Conservation (phyloP, 2,888 invertebrate genomes). For the Hirtodrosophila trivittata region DNA sequence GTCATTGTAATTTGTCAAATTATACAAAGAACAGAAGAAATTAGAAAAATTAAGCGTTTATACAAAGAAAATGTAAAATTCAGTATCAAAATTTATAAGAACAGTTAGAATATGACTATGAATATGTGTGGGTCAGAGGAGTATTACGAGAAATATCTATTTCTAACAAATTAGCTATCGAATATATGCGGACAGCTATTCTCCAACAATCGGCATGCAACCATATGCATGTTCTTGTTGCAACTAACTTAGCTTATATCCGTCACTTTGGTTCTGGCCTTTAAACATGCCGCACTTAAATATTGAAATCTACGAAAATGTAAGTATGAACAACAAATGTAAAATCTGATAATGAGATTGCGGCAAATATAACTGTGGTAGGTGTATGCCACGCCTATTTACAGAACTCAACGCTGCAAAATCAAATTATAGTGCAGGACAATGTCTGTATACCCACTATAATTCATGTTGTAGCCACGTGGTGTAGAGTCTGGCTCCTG, state of each 20-base stretch:
- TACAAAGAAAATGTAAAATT: not conserved
- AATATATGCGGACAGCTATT: too few relatives aligned
- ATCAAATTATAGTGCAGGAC: conserved; percentile 43
- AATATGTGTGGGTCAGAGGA: not conserved
- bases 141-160: too few relatives aligned
- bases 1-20: conserved; percentile 16
- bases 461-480: conserved; percentile 43
- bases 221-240: too few relatives aligned
- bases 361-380: conserved; percentile 77
- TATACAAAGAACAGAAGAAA: too few relatives aligned
- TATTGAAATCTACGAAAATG: conserved; percentile 27
- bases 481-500: conserved; percentile 17
- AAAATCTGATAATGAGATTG: conserved; percentile 23
- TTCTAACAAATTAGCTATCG: too few relatives aligned
- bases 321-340: conserved; percentile 34
- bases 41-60: not conserved
- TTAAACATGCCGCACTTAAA: not conserved
- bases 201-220: too few relatives aligned
- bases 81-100: conserved; percentile 1
- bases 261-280: conserved; percentile 28
- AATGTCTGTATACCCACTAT: conserved; percentile 26
- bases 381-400: conserved; percentile 38
- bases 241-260: conserved; percentile 41
- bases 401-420: conserved; percentile 78
- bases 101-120: conserved; percentile 47